Base-by-base conservation (phyloP, 2,888 invertebrate genomes). In the Drepana falcataria region DNA sequence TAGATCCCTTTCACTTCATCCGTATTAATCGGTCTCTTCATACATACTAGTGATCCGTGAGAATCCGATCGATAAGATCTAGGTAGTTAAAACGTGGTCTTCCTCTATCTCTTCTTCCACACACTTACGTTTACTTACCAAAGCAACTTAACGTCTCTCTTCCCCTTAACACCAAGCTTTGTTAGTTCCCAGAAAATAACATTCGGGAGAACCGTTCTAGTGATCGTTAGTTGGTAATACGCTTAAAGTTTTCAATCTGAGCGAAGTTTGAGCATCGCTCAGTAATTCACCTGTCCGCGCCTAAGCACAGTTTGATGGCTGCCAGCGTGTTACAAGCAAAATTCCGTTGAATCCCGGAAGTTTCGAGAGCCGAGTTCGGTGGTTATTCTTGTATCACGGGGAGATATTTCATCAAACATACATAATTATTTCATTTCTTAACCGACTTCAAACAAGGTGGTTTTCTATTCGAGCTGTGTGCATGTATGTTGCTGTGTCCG, bases 261-360 rank as follows among this genome's bases (percentile, higher is more conserved):
- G 48, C 52, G 54, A 68, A 75, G 65, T 73, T 72, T 59, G 65
- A 55, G 2, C 44, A 44, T 44, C 44, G 44, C 44, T 44, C 55
- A 62, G 73, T 77, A 78, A 80, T 77, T 69, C 75, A 81, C 82
- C 81, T 83, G 83, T 77, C 78, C 71, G 71, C 71, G 59, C 59
- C 71, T 79, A 78, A 85, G 68, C 72, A 69, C 71, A 79, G 73
- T 85, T 83, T 83, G 77, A 84, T 83, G 71, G 64, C 64, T 63
- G 61, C 63, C 61, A 64, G 59, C 66, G 64, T 68, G 66, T 63
- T 68, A 59, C 57, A 44, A 60, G 59, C 63, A 64, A 68, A 77
- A 77, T 77, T 73, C 63, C 71, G 63, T 71, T 67, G 70, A 66
- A 75, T 77, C 67, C 67, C 56, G 54, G 49, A 74, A 78, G 65